Conservation (phyloP, 2,113 vertebrate species). For the Chaetodon trifascialis region DNA sequence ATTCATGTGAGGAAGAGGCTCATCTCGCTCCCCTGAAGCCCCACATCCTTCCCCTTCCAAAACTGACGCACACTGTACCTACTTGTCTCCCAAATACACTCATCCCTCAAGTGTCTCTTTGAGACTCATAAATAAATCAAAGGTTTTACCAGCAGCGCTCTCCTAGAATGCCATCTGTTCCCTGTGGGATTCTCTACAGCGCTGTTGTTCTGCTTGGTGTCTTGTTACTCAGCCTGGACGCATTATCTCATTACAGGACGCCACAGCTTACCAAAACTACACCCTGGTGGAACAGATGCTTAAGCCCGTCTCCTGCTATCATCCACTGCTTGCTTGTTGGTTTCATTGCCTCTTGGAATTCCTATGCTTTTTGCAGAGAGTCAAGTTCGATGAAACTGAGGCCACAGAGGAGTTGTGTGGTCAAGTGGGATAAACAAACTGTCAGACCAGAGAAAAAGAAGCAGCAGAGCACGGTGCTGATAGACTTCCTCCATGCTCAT, state of each 20-base stretch:
- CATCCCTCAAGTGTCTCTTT: slow-evolving; percentile 41
- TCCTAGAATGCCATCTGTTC: slow-evolving; percentile 51
- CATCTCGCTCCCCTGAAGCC: slow-evolving; percentile 18
- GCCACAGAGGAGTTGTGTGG: not conserved
- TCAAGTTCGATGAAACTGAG: not conserved
- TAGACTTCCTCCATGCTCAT: slow-evolving; percentile 17
- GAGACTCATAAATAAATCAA: slow-evolving; percentile 62
- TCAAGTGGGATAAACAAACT: slow-evolving; percentile 13
- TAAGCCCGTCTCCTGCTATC: not conserved
- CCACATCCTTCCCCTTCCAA: slow-evolving; percentile 1
- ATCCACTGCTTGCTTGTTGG: not conserved
- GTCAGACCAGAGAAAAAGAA: not conserved
- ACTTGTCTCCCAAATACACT: slow-evolving; percentile 14
- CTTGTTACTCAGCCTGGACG: slow-evolving; percentile 17
- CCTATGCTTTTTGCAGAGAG: not conserved
- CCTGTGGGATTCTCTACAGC: slow-evolving; percentile 35
- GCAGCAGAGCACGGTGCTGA: not conserved
- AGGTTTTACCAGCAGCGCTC: slow-evolving; percentile 34
- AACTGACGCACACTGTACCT: slow-evolving; percentile 2
- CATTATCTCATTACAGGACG: slow-evolving; percentile 17
- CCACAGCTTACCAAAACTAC: slow-evolving; percentile 16
- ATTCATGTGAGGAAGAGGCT: slow-evolving; percentile 44
- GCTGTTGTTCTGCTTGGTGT: slow-evolving; percentile 45
- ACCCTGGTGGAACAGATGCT: not conserved
- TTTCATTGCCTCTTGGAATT: not conserved